Conservation (phyloP, 2,888 invertebrate species). For the Xanthorhoe spadicearia region DNA sequence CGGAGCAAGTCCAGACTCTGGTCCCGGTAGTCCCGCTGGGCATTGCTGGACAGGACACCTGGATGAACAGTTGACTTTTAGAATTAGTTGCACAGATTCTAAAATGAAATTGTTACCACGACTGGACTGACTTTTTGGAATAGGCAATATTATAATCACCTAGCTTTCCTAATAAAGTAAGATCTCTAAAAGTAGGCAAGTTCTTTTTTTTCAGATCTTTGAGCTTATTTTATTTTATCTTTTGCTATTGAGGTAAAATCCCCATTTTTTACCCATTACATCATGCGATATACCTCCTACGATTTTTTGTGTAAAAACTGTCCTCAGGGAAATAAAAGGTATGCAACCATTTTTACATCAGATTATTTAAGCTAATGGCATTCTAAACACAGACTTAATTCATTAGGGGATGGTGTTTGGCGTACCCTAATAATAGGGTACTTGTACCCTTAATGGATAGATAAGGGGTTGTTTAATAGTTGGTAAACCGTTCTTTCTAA, state of each 20-base stretch:
- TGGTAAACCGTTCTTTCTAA: background rate
- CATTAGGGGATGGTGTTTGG: constrained; percentile 25
- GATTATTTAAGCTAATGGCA: constrained; percentile 14
- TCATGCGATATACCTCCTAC: background rate
- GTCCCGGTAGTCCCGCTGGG: constrained; percentile 60
- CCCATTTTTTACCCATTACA: background rate
- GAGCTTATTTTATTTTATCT: too few relatives aligned
- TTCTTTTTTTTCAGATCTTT: too few relatives aligned
- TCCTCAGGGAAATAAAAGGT: constrained; percentile 15
- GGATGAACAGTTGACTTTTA: constrained; percentile 13
- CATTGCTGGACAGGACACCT: constrained; percentile 58
- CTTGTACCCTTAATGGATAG: constrained; percentile 20
- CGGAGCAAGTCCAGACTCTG: constrained; percentile 67
- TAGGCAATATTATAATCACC: too few relatives aligned
- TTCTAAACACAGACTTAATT: constrained; percentile 22
- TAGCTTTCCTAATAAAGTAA: too few relatives aligned
- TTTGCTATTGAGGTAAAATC: too few relatives aligned
- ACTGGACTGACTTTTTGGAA: background rate
- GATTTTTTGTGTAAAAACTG: background rate
- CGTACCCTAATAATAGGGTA: constrained; percentile 25
- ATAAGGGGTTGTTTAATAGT: constrained; percentile 15
- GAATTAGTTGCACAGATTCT: background rate
- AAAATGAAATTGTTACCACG: background rate
- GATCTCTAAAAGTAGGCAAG: too few relatives aligned
- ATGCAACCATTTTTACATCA: constrained; percentile 10